These are phyloP conservation scores for Epistrophella euchroma DNA, from an alignment of 2,888 invertebrate species.

Conservation along the genomic window DNA sequence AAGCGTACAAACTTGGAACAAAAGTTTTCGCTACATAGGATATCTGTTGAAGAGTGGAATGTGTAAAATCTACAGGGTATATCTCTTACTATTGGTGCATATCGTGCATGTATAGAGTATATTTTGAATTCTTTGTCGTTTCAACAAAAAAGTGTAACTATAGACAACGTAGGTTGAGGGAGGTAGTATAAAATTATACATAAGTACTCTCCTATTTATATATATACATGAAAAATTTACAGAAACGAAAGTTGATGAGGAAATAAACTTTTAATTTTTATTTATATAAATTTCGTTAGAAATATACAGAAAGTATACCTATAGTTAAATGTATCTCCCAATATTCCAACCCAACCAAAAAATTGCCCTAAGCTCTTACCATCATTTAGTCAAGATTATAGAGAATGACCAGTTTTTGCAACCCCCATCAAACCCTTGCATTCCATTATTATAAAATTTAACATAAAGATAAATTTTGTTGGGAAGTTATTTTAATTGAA, in stretches of 20 bases:
- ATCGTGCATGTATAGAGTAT: neutral
- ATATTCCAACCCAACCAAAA: neutral
- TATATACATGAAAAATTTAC: neutral
- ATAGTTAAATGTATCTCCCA: neutral
- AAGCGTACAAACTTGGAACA: constrained; percentile 28
- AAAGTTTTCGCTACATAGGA: constrained; percentile 34
- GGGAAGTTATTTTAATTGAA: constrained; percentile 23
- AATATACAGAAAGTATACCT: too few species aligned
- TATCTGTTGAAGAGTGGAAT: constrained; percentile 11
- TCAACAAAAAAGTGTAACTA: constrained; percentile 1
- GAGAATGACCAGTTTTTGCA: neutral
- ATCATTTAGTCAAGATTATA: neutral
- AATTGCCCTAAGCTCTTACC: neutral
- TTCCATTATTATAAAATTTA: neutral
- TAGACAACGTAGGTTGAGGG: neutral
- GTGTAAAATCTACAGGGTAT: constrained; percentile 49
- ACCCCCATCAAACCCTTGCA: too few species aligned
- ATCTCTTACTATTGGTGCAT: neutral
- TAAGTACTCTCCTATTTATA: neutral
- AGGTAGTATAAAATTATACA: neutral
- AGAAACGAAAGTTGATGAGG: constrained; percentile 13
- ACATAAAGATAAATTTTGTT: neutral
- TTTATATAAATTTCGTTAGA: constrained; percentile 18
- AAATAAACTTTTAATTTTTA: constrained; percentile 40
- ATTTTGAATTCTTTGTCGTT: constrained; percentile 28